phyloP scores from a whole-genome alignment of 2,797 vertebrate species.

The Siniperca undulata region DNA sequence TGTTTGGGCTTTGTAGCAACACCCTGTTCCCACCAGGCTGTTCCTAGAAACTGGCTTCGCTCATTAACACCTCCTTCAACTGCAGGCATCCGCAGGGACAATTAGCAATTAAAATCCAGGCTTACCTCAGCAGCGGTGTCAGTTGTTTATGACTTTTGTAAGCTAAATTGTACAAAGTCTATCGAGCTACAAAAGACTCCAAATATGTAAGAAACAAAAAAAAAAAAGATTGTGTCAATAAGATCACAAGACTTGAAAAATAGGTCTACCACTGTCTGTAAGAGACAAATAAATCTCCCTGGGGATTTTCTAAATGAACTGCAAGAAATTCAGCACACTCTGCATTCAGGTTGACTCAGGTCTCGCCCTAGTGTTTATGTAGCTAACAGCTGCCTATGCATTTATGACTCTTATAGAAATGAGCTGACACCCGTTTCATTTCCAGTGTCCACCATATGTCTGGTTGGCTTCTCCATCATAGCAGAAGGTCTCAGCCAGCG shows the following conservation, averaged over 20 bases:
- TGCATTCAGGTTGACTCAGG: background rate
- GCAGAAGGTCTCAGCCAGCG: slow-evolving; percentile 79
- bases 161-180: background rate
- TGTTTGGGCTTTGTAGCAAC: slow-evolving; percentile 7
- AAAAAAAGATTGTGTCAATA: background rate
- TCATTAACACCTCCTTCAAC: slow-evolving; percentile 44
- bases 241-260: background rate
- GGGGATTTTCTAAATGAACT: slow-evolving; percentile 9
- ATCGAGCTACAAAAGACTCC: background rate
- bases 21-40: background rate
- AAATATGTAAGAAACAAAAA: background rate
- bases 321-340: background rate
- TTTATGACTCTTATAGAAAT: slow-evolving; percentile 27
- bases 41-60: slow-evolving; percentile 32
- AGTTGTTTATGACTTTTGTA: slow-evolving; percentile 3
- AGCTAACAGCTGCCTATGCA: slow-evolving; percentile 17
- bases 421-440: slow-evolving; percentile 41
- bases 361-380: background rate
- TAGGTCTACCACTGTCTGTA: background rate
- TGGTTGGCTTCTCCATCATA: slow-evolving; percentile 69
- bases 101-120: slow-evolving; percentile 16
- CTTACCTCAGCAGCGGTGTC: slow-evolving; percentile 3
- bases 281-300: background rate
- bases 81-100: slow-evolving; percentile 11
- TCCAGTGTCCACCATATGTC: slow-evolving; percentile 78